Conservation (phyloP, 2,797 vertebrate genomes). For the Hyperoplus lanceolatus region DNA sequence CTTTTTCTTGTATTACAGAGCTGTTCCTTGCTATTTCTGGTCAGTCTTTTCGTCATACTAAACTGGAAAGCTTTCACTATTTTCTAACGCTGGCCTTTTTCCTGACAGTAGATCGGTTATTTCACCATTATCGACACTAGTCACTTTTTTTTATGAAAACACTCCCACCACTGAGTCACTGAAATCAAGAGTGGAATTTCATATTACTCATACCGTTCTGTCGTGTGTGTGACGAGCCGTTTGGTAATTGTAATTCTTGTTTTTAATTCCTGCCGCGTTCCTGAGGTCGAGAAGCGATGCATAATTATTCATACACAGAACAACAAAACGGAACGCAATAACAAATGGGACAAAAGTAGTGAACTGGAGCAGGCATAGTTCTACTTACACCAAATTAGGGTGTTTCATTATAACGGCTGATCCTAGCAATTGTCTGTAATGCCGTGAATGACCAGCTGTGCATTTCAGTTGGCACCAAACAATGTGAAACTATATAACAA, state of each 20-base stretch:
- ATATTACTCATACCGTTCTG: constrained; percentile 60
- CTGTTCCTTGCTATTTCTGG: neutral
- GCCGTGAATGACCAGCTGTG: constrained; percentile 15
- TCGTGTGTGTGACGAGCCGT: constrained; percentile 2
- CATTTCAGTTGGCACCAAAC: neutral
- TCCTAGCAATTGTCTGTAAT: neutral
- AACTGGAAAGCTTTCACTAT: constrained; percentile 33
- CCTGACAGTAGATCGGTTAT: constrained; percentile 56
- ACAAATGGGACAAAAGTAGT: neutral
- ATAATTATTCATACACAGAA: neutral
- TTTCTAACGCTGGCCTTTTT: constrained; percentile 35
- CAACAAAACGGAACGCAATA: neutral
- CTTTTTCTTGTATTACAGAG: constrained; percentile 29
- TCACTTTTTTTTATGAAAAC: constrained; percentile 45
- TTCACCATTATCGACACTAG: constrained; percentile 47
- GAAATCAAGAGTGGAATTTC: constrained; percentile 69
- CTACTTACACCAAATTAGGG: neutral
- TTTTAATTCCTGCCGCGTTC: constrained; percentile 32
- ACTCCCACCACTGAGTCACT: constrained; percentile 4
- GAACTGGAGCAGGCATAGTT: neutral
- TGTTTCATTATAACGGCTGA: neutral
- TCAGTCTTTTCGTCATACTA: constrained; percentile 27
- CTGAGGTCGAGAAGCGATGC: constrained; percentile 1
- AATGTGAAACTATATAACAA: neutral
- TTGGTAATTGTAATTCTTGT: constrained; percentile 21